Percentiles rank a stretch among this genome's conserved stretches.
These are phyloP conservation scores for Ctena decussata DNA, from an alignment of 2,888 invertebrate species.

Conservation along the genomic window DNA sequence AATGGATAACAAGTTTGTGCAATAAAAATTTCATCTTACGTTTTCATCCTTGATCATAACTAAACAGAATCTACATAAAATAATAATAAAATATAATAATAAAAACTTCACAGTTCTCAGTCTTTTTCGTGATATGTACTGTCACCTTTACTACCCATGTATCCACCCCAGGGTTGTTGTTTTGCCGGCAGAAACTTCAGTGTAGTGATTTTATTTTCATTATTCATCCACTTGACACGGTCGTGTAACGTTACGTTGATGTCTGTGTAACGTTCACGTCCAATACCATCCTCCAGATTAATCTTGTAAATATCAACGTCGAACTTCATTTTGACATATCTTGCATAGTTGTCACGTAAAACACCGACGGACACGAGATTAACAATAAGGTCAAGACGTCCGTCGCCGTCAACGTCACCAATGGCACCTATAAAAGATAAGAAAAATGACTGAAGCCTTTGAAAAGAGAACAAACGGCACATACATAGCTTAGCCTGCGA, in stretches of 20 bases:
- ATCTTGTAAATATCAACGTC: conserved; percentile 72
- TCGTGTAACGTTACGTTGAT: conserved; percentile 69
- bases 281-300: conserved; percentile 65
- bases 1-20: no score
- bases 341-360: conserved; percentile 70
- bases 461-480: no score
- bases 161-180: conserved; percentile 69
- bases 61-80: no score
- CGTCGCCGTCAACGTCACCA: conserved; percentile 84
- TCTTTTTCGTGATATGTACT: conserved; percentile 40
- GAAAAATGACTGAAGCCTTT: no score
- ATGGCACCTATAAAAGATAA: conserved; percentile 80
- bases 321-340: conserved; percentile 75
- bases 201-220: conserved; percentile 62
- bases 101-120: no score
- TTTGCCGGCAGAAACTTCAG: conserved; percentile 62
- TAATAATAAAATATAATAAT: no score
- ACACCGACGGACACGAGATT: conserved; percentile 73
- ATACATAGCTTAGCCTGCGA: no score
- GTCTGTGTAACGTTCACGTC: conserved; percentile 55
- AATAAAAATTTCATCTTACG: no score
- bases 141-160: conserved; percentile 70
- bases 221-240: conserved; percentile 60
- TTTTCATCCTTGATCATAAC: no score
- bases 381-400: conserved; percentile 75